These are phyloP conservation scores for Pogonomyrmex barbatus DNA, from an alignment of 1,140 invertebrate species.

Conservation along the genomic window DNA sequence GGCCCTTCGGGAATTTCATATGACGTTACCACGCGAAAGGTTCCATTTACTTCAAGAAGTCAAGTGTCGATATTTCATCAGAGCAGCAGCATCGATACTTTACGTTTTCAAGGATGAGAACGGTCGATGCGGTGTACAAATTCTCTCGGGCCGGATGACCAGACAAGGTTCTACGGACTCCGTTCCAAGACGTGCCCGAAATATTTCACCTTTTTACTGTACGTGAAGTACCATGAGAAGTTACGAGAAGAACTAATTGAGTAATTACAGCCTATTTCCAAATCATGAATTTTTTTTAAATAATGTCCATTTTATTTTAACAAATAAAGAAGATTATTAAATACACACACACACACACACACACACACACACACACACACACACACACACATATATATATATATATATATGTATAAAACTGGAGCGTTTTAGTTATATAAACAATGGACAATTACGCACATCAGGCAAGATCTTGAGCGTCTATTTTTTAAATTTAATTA, in stretches of 20 bases:
- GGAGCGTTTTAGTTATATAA: too few species aligned
- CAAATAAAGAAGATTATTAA: background rate
- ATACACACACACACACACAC: too few species aligned
- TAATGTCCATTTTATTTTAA: background rate
- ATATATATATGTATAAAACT: too few species aligned
- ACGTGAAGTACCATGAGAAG: background rate
- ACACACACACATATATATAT: too few species aligned
- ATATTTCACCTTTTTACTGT: too few species aligned
- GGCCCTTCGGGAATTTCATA: constrained; percentile 50
- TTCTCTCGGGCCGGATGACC: constrained; percentile 17
- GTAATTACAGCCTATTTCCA: background rate
- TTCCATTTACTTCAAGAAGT: constrained; percentile 56
- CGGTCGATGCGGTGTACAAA: background rate
- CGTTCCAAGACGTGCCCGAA: background rate
- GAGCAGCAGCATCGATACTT: constrained; percentile 47
- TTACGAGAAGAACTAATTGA: background rate
- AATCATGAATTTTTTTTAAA: background rate
- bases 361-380: too few species aligned
- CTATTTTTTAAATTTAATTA: too few species aligned
- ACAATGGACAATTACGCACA: too few species aligned
- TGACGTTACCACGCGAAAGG: constrained; percentile 43
- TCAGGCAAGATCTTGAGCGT: too few species aligned
- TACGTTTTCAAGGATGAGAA: constrained; percentile 33
- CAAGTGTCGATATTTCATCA: constrained; percentile 62
- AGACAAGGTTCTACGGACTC: background rate